These are phyloP conservation scores for Liopterus haemorrhoidalis DNA, from an alignment of 2,888 invertebrate species.

Conservation along the genomic window DNA sequence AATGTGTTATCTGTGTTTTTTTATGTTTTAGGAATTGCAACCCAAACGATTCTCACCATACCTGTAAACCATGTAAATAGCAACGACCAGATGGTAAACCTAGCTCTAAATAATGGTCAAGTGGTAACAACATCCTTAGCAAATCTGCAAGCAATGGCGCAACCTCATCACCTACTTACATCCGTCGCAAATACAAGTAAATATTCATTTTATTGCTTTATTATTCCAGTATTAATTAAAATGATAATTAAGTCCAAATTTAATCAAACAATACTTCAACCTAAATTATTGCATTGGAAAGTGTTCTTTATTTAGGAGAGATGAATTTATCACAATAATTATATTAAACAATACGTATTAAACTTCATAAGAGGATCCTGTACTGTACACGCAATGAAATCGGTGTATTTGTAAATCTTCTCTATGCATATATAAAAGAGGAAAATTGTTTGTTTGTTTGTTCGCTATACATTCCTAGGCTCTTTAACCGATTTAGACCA, in stretches of 20 bases:
- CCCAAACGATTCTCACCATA: slow-evolving; percentile 92
- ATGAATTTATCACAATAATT: too few relatives aligned
- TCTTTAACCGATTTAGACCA: too few relatives aligned
- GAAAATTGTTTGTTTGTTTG: too few relatives aligned
- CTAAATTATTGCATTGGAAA: too few relatives aligned
- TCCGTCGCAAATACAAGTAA: slow-evolving; percentile 47
- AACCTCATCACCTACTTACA: slow-evolving; percentile 61
- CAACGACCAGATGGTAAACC: slow-evolving; percentile 66
- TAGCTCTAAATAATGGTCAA: slow-evolving; percentile 79
- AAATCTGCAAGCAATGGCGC: slow-evolving; percentile 71
- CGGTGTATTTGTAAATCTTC: too few relatives aligned
- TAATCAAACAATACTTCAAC: too few relatives aligned
- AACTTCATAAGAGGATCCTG: too few relatives aligned
- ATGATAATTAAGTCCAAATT: background rate
- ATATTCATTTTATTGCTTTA: slow-evolving; percentile 1
- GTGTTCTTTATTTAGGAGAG: too few relatives aligned
- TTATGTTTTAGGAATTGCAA: slow-evolving; percentile 70
- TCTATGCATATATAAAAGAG: too few relatives aligned
- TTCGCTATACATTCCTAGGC: too few relatives aligned
- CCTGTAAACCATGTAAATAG: slow-evolving; percentile 83
- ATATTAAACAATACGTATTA: too few relatives aligned
- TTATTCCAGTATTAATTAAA: background rate
- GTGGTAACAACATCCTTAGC: slow-evolving; percentile 78
- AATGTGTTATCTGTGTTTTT: slow-evolving; percentile 9
- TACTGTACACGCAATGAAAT: too few relatives aligned